Base-by-base conservation (phyloP, 1,140 invertebrate species). In the Solenopsis invicta region DNA sequence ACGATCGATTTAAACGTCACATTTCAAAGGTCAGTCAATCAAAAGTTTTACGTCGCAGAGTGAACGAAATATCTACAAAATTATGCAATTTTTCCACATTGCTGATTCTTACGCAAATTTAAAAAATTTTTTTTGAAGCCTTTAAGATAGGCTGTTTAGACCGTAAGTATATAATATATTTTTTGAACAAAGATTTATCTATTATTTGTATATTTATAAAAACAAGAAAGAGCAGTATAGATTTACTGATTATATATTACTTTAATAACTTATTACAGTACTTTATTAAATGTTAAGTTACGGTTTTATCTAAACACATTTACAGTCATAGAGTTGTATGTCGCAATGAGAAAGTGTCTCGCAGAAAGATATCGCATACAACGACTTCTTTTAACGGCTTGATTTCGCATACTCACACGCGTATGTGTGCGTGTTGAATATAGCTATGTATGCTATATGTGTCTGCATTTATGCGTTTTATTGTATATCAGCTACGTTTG, bases 181-280 rank as follows among this genome's bases (percentile, higher is more conserved):
- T 13, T 2, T 45, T 21, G 4, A 41, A 37, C 21, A 76, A 45
- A 2, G n/a, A 12, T 18, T 76, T 41, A 64, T 24, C 24, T 5
- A 21, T 29, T 9, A n/a, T 0, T 4, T 62, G 6, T 50, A 24
- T 13, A 48, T 29, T 84, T n/a, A 61, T n/a, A 48, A 54, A 74
- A 41, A 75, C 24, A 61, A 54, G 66, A 82, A 24, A 59, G 80
- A 69, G 29, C 29, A 61, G 12, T 24, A 21, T 84, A 54, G 54
- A 78, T 66, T 85, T 85, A 62, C 21, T 59, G 80, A 41, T 69
- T 74, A 67, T 84, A 54, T 54, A 75, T 72, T 82, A 74, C 91
- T 91, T 92, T 94, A 94, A 94, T 94, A 94, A 94, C 91, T 93
- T 94, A 93, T 92, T 92, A 93, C 89, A 91, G 91, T 92, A 94